Conservation (phyloP, 2,113 vertebrate species). For the Hemicordylus capensis region DNA sequence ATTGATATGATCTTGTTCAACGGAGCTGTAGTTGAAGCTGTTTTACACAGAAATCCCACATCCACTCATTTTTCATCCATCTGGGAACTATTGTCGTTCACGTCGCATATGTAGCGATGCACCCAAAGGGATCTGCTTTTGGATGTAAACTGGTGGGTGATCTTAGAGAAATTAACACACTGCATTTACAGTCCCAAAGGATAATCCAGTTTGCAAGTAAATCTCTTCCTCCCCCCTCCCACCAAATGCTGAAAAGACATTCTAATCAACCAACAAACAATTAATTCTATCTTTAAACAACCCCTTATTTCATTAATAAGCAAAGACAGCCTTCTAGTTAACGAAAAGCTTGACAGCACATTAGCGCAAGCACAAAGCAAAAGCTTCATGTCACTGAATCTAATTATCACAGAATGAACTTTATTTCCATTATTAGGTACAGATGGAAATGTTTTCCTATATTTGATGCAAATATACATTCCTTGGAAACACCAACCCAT, state of each 20-base stretch:
- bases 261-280: not conserved
- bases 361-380: not conserved
- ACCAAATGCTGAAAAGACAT: not conserved
- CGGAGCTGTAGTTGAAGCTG: conserved; percentile 28
- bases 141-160: not conserved
- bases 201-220: conserved; percentile 10
- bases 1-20: conserved; percentile 54
- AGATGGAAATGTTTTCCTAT: not conserved
- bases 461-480: conserved; percentile 3
- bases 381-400: not conserved
- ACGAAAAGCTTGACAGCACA: not conserved
- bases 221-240: no score
- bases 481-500: not conserved
- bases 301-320: not conserved
- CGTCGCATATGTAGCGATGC: not conserved
- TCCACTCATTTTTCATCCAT: not conserved
- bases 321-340: not conserved
- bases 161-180: not conserved
- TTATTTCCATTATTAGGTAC: not conserved
- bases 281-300: not conserved
- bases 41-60: conserved; percentile 35
- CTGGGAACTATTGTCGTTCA: conserved; percentile 30
- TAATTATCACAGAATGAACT: conserved; percentile 3
- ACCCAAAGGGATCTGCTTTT: not conserved
- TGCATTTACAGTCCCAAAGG: not conserved